These are phyloP conservation scores for Lophotriccus pileatus DNA, from an alignment of 2,797 vertebrate species.

Conservation along the genomic window DNA sequence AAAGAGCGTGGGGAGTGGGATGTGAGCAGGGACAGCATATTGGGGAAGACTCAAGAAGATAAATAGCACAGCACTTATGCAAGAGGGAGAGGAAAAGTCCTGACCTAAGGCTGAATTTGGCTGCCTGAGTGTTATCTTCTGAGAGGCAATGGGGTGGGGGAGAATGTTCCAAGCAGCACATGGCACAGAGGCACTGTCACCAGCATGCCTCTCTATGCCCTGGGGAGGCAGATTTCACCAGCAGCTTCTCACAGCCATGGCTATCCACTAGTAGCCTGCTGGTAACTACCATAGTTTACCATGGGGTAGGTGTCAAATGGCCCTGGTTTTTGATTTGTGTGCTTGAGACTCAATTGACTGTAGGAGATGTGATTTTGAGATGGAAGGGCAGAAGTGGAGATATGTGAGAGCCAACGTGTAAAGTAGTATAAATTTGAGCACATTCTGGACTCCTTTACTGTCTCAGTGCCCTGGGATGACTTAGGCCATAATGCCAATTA, in stretches of 20 bases:
- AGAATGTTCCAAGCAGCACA: accelerated
- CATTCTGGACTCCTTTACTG: neutral
- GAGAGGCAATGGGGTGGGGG: neutral
- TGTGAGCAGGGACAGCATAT: neutral
- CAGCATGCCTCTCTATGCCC: accelerated
- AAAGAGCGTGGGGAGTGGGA: neutral
- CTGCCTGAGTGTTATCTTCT: neutral
- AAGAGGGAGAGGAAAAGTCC: neutral
- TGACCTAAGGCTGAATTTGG: neutral
- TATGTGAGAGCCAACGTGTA: neutral
- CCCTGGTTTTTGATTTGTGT: neutral
- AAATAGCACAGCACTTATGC: neutral
- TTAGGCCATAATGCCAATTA: neutral
- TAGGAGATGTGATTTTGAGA: neutral
- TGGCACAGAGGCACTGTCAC: accelerated
- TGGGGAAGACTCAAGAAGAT: neutral
- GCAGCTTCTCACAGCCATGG: neutral
- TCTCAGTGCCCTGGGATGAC: neutral
- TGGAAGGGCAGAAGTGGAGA: neutral
- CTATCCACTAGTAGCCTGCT: neutral
- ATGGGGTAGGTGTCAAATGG: accelerated
- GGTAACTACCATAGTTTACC: neutral
- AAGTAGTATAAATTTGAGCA: neutral
- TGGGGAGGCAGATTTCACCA: neutral
- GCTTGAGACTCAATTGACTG: neutral